phyloP scores from a whole-genome alignment of 2,888 invertebrate species.

The Phoronis australis region DNA sequence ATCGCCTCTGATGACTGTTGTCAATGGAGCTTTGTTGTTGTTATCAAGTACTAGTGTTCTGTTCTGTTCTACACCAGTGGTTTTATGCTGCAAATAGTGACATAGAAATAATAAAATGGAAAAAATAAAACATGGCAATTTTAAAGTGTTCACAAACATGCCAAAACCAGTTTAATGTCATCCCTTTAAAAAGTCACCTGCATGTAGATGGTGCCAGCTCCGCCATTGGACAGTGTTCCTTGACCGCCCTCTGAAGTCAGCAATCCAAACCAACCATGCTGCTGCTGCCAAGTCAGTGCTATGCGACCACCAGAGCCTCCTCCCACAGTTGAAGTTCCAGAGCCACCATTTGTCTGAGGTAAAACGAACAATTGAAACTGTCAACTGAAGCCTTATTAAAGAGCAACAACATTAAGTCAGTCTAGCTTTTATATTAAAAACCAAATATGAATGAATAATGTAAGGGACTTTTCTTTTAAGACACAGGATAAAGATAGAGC shows the following conservation, averaged over 20 bases:
- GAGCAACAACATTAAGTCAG: too few species aligned
- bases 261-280: slow-evolving; percentile 25
- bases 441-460: too few species aligned
- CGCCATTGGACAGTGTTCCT: slow-evolving; percentile 16
- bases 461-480: too few species aligned
- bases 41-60: slow-evolving; percentile 30
- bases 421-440: too few species aligned
- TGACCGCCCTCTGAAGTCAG: slow-evolving; percentile 23
- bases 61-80: too few species aligned
- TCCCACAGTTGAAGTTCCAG: slow-evolving; percentile 15
- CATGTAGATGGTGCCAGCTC: slow-evolving; percentile 30
- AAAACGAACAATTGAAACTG: too few species aligned
- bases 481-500: not conserved
- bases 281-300: slow-evolving; percentile 22
- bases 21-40: too few species aligned
- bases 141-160: not conserved
- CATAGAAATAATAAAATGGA: slow-evolving; percentile 14
- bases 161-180: not conserved
- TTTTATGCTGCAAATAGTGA: slow-evolving; percentile 17
- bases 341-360: slow-evolving; percentile 19
- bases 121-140: not conserved
- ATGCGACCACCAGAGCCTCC: slow-evolving; percentile 30
- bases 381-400: too few species aligned
- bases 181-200: slow-evolving; percentile 14
- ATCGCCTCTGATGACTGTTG: too few species aligned